Percentiles rank a stretch among this genome's conserved stretches.
Conservation (phyloP, 2,113 vertebrate species). For the Athene cunicularia region DNA sequence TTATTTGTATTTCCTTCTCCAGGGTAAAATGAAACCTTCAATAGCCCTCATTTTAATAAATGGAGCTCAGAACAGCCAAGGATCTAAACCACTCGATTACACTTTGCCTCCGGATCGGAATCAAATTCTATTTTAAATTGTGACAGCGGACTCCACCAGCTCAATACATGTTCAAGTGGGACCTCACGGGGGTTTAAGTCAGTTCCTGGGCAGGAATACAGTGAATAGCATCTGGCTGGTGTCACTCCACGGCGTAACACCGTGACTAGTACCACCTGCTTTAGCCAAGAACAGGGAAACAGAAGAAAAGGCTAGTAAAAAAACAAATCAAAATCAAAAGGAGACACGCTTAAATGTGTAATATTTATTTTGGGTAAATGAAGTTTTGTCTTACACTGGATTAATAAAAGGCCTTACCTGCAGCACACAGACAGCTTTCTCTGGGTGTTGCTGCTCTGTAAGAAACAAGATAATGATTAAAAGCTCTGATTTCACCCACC, state of each 20-base stretch:
- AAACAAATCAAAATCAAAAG: background rate
- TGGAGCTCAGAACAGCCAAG: background rate
- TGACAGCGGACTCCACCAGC: background rate
- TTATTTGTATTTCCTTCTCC: background rate
- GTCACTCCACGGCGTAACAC: background rate
- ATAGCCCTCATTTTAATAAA: background rate
- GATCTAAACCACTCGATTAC: background rate
- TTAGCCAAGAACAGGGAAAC: background rate
- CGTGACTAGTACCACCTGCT: rapidly evolving
- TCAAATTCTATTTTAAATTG: background rate
- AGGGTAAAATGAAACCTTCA: background rate
- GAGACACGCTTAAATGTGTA: background rate
- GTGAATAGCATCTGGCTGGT: background rate
- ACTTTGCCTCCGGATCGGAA: background rate
- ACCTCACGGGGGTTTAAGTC: background rate
- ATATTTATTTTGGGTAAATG: background rate
- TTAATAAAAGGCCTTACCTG: conserved; percentile 59
- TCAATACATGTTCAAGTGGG: background rate
- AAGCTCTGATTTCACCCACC: background rate
- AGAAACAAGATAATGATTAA: background rate
- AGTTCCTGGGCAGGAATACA: background rate
- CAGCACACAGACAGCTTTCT: conserved; percentile 53
- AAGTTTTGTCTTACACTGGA: background rate
- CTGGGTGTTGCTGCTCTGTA: conserved; percentile 31
- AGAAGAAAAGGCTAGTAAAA: background rate